phyloP scores from a whole-genome alignment of 2,797 vertebrate species.

The Eospalax fontanierii region DNA sequence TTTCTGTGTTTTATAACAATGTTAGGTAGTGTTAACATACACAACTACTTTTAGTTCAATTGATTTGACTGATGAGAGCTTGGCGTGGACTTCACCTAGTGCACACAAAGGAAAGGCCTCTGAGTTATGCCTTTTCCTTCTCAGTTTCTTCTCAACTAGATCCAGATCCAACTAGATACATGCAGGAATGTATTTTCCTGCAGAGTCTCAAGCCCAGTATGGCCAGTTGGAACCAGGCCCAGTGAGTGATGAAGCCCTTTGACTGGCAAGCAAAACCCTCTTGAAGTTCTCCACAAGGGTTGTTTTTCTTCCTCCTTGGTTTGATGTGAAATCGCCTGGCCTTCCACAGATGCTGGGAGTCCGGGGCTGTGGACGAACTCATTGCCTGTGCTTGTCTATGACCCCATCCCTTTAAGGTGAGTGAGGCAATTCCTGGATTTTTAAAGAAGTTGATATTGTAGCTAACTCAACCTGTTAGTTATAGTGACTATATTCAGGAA shows the following conservation, averaged over 20 bases:
- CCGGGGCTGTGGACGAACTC: neutral
- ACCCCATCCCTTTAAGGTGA: neutral
- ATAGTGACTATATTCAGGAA: neutral
- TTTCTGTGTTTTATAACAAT: neutral
- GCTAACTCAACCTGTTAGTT: neutral
- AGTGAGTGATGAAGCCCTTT: neutral
- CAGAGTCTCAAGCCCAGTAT: too few species aligned
- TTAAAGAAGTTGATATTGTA: neutral
- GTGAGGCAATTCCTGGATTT: neutral
- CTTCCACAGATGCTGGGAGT: too few species aligned
- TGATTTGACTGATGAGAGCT: neutral
- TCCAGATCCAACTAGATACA: too few species aligned
- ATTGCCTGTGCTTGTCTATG: neutral
- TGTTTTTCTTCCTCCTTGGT: neutral
- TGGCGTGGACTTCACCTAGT: neutral
- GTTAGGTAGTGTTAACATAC: neutral
- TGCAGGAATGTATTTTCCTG: too few species aligned
- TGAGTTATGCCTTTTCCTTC: neutral
- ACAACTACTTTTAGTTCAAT: neutral
- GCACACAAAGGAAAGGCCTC: neutral
- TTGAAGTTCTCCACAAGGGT: neutral
- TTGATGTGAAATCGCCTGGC: neutral
- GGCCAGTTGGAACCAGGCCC: too few species aligned
- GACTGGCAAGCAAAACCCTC: neutral
- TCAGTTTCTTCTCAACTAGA: neutral